phyloP scores from a whole-genome alignment of 2,797 vertebrate species.

The Zalophus californianus region DNA sequence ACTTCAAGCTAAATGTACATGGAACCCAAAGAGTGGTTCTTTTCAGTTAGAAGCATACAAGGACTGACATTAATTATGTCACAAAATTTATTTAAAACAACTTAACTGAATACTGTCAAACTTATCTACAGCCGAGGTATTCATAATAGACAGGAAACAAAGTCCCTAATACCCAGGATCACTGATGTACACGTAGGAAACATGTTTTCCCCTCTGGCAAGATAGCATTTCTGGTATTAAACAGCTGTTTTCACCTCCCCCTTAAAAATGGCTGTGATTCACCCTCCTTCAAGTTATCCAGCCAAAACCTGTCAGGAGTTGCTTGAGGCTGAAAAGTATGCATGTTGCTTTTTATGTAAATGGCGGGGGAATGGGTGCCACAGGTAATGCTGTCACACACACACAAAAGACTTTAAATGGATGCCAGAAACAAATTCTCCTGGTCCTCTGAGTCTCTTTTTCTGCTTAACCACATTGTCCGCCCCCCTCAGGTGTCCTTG shows the following conservation, averaged over 20 bases:
- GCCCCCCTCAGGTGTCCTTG: not conserved
- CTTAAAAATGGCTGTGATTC: constrained; percentile 28
- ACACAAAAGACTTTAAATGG: not conserved
- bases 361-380: not conserved
- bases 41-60: not conserved
- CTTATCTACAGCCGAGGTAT: not conserved
- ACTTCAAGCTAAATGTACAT: not conserved
- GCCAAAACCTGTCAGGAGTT: constrained; percentile 5
- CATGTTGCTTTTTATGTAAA: constrained; percentile 13
- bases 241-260: not conserved
- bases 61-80: not conserved
- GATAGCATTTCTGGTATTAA: not conserved
- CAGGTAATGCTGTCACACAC: not conserved
- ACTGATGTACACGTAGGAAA: not conserved
- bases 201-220: not conserved
- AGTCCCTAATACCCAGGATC: not conserved
- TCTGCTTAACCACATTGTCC: not conserved
- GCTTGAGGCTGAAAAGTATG: not conserved
- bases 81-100: not conserved
- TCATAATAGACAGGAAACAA: not conserved
- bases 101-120: not conserved
- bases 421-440: not conserved
- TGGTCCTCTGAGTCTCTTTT: not conserved
- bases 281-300: not conserved
- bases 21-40: not conserved